phyloP scores from a whole-genome alignment of 2,797 vertebrate species.

The Micromesistius poutassou region DNA sequence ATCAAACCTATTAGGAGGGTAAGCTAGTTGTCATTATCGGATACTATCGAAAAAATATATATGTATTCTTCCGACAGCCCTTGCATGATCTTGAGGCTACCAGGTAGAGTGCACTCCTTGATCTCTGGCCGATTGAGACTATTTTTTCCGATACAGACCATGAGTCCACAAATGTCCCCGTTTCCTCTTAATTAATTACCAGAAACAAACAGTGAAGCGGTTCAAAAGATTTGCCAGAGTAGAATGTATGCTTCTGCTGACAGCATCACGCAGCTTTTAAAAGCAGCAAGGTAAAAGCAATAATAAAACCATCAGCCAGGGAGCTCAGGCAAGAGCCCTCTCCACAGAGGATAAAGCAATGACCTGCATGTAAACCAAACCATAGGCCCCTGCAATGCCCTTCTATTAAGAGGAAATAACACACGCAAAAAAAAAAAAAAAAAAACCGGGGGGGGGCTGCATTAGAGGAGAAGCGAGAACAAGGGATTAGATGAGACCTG shows the following conservation, averaged over 20 bases:
- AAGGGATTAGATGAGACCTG: slow-evolving; percentile 64
- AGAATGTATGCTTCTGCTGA: slow-evolving; percentile 26
- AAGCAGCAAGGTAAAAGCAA: slow-evolving; percentile 31
- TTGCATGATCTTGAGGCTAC: too few relatives aligned
- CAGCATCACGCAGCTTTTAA: slow-evolving; percentile 22
- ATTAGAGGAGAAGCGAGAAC: slow-evolving; percentile 32
- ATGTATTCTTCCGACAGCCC: too few relatives aligned
- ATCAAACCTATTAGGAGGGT: not conserved
- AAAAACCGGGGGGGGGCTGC: slow-evolving; percentile 17
- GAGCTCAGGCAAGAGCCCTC: slow-evolving; percentile 37
- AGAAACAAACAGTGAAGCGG: slow-evolving; percentile 10
- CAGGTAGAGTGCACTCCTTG: too few relatives aligned
- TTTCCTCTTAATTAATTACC: not conserved
- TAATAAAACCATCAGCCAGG: slow-evolving; percentile 34
- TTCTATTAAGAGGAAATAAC: slow-evolving; percentile 38
- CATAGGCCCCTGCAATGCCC: slow-evolving; percentile 39
- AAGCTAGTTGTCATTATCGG: too few relatives aligned
- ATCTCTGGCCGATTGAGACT: too few relatives aligned
- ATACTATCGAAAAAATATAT: not conserved
- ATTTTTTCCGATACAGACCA: not conserved
- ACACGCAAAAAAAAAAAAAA: too few relatives aligned
- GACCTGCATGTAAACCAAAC: slow-evolving; percentile 56
- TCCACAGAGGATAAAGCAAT: slow-evolving; percentile 39
- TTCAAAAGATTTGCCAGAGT: slow-evolving; percentile 8
- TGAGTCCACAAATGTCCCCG: not conserved